Evolutionary conservation across 2,888 invertebrate species (phyloP), one percentile per base, ranked within the genome.

Genomic region (Lapara coniferarum): DNA sequence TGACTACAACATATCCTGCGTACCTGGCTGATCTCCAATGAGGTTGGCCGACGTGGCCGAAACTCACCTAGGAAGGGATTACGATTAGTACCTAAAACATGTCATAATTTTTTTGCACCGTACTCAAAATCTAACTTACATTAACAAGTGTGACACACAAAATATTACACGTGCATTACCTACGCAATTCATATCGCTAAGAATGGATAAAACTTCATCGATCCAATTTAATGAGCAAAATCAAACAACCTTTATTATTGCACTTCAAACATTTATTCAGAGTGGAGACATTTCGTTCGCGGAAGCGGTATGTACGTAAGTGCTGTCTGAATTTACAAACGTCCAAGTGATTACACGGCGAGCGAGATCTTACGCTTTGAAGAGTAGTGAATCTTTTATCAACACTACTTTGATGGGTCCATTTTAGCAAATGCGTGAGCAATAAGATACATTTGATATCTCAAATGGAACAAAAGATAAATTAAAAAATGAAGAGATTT

Each of bases 281-380:
- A 16, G 13, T 57, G 14, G 30, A 57, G 57, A 37, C 57, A 30
- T 57, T 57, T 57, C 57, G 30, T 37, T 57, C 57, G 13, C 19
- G 44, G 59, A 59, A 10, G 16, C 2, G 8, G n/a, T 12, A 7
- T 19, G 46, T 63, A 46, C 49, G 19, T 49, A 13, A 49, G 19
- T 63, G 19, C 49, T 8, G 13, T 12, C 19, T 49, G 46, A 49
- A 49, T 16, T 63, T 49, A 63, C 63, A 63, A 25, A 49, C 63
- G 63, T 49, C 63, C 49, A 63, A 63, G 63, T 63, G 63, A 63
- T 63, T 49, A 63, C 63, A 63, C 63, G 63, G 16, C 46, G 63
- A 49, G 16, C 46, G 63, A 49, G 63, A 63, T 49, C 49, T 46
- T 13, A 63, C 19, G 19, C 49, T 46, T 13, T 6, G 19, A 46